Conservation (phyloP, 2,888 invertebrate genomes). For the Cremastinae sp. region DNA sequence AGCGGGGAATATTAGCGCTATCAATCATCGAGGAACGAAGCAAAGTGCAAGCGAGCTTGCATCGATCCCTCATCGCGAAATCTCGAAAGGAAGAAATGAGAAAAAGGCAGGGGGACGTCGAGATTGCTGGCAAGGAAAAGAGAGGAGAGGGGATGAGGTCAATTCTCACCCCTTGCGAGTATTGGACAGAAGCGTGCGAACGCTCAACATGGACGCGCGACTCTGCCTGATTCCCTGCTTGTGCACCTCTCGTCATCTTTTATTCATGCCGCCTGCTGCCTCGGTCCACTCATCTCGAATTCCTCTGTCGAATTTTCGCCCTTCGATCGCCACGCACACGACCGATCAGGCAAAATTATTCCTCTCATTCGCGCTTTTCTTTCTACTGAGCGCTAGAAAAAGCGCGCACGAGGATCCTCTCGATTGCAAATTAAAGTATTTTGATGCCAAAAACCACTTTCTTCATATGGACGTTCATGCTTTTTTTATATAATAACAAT, state of each 20-base stretch:
- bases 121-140: slow-evolving; percentile 35
- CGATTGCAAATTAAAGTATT: too few species aligned
- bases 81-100: slow-evolving; percentile 45
- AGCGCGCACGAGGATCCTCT: not conserved
- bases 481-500: too few species aligned
- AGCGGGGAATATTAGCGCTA: slow-evolving; percentile 76
- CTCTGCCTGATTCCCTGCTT: not conserved
- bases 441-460: too few species aligned
- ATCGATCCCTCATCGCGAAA: slow-evolving; percentile 41
- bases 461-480: too few species aligned
- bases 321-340: slow-evolving; percentile 6
- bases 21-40: slow-evolving; percentile 74
- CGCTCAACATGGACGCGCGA: slow-evolving; percentile 45
- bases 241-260: slow-evolving; percentile 69
- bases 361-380: slow-evolving; percentile 38
- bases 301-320: slow-evolving; percentile 40
- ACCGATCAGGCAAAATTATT: slow-evolving; percentile 14
- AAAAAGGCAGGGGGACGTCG: slow-evolving; percentile 25
- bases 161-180: slow-evolving; percentile 49
- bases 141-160: slow-evolving; percentile 52
- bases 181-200: slow-evolving; percentile 67
- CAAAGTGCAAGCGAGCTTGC: not conserved
- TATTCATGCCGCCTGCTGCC: slow-evolving; percentile 67
- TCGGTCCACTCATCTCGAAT: slow-evolving; percentile 47
- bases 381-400: slow-evolving; percentile 11